Conservation (phyloP, 2,888 invertebrate species). For the Drosophila mimetica region DNA sequence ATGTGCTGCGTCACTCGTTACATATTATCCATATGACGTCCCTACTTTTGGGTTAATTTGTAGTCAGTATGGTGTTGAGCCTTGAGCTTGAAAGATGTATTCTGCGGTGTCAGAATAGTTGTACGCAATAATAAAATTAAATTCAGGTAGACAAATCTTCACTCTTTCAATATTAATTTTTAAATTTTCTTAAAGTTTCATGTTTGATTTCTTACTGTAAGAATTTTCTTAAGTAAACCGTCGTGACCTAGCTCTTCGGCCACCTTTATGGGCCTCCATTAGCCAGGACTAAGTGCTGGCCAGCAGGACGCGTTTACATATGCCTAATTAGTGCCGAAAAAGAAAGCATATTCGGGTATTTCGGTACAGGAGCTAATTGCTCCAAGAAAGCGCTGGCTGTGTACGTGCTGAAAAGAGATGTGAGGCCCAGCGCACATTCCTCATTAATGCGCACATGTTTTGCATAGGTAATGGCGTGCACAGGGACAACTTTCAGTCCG, state of each 20-base stretch:
- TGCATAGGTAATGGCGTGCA: conserved; percentile 74
- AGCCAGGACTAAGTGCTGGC: conserved; percentile 34
- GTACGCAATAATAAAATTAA: neutral
- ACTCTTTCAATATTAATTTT: too few species aligned
- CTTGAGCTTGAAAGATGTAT: neutral
- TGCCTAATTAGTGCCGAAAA: conserved; percentile 31
- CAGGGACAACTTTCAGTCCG: conserved; percentile 16
- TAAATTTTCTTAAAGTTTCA: too few species aligned
- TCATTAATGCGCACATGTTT: conserved; percentile 81
- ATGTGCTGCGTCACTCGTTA: conserved; percentile 18
- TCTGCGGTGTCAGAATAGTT: conserved; percentile 12
- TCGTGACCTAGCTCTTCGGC: conserved; percentile 27
- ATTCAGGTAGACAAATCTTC: neutral
- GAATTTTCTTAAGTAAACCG: neutral
- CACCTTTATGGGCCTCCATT: conserved; percentile 37
- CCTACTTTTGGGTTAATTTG: neutral
- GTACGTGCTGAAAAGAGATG: conserved; percentile 19
- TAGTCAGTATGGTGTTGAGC: neutral
- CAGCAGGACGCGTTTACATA: conserved; percentile 29
- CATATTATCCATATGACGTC: conserved; percentile 17
- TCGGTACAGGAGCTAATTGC: conserved; percentile 31
- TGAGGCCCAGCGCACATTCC: conserved; percentile 55
- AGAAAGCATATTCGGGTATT: conserved; percentile 31
- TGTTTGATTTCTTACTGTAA: too few species aligned
- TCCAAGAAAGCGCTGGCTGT: conserved; percentile 12